These are phyloP conservation scores for Pelochelys cantorii DNA, from an alignment of 2,797 vertebrate species.

Conservation along the genomic window DNA sequence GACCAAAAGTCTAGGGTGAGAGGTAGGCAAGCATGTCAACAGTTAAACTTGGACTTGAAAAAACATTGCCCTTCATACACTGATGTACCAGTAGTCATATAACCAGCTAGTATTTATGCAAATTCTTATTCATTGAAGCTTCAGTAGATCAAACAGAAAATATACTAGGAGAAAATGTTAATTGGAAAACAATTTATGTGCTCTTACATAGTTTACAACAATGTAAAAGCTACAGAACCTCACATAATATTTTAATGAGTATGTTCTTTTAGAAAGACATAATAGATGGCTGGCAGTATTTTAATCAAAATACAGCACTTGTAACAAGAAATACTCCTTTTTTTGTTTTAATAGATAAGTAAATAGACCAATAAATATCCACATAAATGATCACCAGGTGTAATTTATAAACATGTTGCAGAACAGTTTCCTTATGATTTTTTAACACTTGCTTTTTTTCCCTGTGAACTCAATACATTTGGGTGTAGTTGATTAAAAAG, in stretches of 20 bases:
- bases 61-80: not conserved
- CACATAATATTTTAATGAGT: conserved; percentile 48
- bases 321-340: conserved; percentile 37
- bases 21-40: not conserved
- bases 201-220: conserved; percentile 36
- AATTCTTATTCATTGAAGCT: conserved; percentile 31
- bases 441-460: conserved; percentile 55
- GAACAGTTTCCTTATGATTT: conserved; percentile 58
- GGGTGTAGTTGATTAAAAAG: not conserved
- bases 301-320: conserved; percentile 48
- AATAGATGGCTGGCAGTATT: conserved; percentile 9
- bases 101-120: not conserved
- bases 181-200: conserved; percentile 49
- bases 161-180: conserved; percentile 50
- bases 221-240: conserved; percentile 29
- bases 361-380: conserved; percentile 56
- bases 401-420: conserved; percentile 10
- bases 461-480: conserved; percentile 3
- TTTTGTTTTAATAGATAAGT: conserved; percentile 53
- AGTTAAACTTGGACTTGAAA: conserved; percentile 10
- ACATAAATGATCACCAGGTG: conserved; percentile 31
- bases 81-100: not conserved
- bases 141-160: conserved; percentile 49
- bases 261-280: conserved; percentile 44
- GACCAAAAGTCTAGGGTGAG: not conserved